These are phyloP conservation scores for Sus cebifrons DNA, from an alignment of 2,797 vertebrate species.

Conservation along the genomic window DNA sequence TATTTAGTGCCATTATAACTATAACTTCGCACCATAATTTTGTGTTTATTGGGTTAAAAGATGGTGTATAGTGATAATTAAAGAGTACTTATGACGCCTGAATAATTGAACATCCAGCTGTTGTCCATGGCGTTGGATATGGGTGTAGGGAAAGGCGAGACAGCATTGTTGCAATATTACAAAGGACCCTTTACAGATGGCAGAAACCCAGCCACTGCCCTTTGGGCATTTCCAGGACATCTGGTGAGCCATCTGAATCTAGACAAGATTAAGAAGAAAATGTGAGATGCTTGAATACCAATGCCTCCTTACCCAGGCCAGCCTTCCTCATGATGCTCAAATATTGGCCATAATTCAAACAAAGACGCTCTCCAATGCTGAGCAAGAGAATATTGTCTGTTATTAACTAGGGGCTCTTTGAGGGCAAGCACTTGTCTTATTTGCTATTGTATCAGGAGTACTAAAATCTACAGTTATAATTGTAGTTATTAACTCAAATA, in stretches of 20 bases:
- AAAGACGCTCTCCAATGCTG: neutral
- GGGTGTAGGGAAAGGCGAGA: constrained; percentile 16
- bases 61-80: constrained; percentile 50
- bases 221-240: constrained; percentile 69
- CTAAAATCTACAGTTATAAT: neutral
- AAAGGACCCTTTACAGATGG: constrained; percentile 72
- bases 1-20: neutral
- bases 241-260: constrained; percentile 54
- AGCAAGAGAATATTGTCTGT: neutral
- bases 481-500: too few species aligned
- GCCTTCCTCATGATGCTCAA: neutral
- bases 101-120: constrained; percentile 82
- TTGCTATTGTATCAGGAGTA: neutral
- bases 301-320: neutral
- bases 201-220: neutral
- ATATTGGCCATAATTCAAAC: neutral
- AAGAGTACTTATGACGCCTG: constrained; percentile 65
- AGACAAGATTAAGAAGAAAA: neutral
- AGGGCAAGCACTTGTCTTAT: neutral
- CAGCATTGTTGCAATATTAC: neutral
- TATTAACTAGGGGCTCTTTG: neutral
- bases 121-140: constrained; percentile 67
- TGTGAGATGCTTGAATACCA: neutral
- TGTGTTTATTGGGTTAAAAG: constrained; percentile 63
- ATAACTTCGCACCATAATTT: neutral